Conservation (phyloP, 2,113 vertebrate genomes). For the Labrus mixtus region DNA sequence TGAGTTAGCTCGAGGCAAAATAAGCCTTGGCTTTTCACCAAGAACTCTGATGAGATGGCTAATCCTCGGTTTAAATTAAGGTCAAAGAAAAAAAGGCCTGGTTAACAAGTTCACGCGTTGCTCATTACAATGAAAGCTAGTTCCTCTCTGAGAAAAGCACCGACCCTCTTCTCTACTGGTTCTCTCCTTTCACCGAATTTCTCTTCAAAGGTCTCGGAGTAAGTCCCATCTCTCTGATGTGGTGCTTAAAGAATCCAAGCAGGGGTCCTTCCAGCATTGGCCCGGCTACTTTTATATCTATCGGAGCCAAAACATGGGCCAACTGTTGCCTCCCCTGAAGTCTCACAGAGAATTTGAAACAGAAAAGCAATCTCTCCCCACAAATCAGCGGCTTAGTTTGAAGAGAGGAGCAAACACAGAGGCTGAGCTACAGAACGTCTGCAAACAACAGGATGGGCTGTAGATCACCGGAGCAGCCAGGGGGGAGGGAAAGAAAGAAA, state of each 20-base stretch:
- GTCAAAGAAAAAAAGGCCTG: constrained; percentile 58
- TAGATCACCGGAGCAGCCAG: constrained; percentile 51
- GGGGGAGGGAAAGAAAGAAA: constrained; percentile 52
- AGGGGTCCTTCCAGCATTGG: constrained; percentile 12
- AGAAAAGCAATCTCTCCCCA: constrained; percentile 12
- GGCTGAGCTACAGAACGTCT: constrained; percentile 21
- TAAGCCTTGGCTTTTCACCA: constrained; percentile 70
- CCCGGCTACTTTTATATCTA: constrained; percentile 23
- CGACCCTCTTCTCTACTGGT: constrained; percentile 12
- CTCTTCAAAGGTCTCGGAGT: constrained; percentile 22
- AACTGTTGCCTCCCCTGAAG: constrained; percentile 12
- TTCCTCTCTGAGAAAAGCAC: constrained; percentile 42
- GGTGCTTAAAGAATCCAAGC: constrained; percentile 38
- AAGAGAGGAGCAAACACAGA: constrained; percentile 8
- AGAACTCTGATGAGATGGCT: constrained; percentile 66
- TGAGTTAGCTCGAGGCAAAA: constrained; percentile 62
- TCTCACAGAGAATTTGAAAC: constrained; percentile 7
- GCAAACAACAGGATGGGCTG: constrained; percentile 49
- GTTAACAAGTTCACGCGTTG: constrained; percentile 65
- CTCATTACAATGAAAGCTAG: constrained; percentile 53
- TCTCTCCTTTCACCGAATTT: constrained; percentile 33
- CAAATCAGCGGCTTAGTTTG: not conserved
- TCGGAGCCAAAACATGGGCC: not conserved
- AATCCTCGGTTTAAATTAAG: constrained; percentile 72
- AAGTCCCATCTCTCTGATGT: constrained; percentile 51